A percentile compares a stretch with the other conserved stretches of the same genome.
phyloP scores from a whole-genome alignment of 92 coral and sea anemone species.

The Phenganax marumi region DNA sequence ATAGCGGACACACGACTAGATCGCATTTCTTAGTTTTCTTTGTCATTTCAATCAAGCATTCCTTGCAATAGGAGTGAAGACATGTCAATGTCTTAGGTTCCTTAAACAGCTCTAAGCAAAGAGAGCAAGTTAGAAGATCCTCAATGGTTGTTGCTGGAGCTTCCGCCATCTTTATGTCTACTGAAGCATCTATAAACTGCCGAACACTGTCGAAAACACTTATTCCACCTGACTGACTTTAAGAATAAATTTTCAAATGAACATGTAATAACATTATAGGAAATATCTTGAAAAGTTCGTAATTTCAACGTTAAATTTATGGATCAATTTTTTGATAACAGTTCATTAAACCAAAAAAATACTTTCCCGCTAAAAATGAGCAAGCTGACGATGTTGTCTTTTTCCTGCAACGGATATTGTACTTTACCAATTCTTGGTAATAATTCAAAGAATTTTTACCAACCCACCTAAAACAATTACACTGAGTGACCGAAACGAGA shows the following conservation, averaged over 20 bases:
- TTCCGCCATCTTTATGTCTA: slow-evolving; percentile 9
- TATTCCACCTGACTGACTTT: slow-evolving; percentile 7
- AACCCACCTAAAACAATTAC: too few relatives aligned
- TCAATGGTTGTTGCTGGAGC: slow-evolving; percentile 6
- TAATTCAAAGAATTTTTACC: too few relatives aligned
- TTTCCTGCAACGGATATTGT: too few relatives aligned
- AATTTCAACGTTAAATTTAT: too few relatives aligned
- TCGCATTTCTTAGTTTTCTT: neutral
- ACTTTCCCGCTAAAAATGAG: too few relatives aligned
- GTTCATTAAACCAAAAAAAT: too few relatives aligned
- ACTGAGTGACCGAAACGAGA: too few relatives aligned
- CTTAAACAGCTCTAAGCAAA: slow-evolving; percentile 25
- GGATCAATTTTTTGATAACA: too few relatives aligned
- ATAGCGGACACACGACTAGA: slow-evolving; percentile 24
- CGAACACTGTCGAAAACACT: neutral
- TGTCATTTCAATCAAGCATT: slow-evolving; percentile 20
- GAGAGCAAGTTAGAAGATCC: slow-evolving; percentile 30
- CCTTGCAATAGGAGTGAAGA: slow-evolving; percentile 34
- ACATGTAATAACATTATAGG: too few relatives aligned
- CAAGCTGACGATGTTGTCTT: too few relatives aligned
- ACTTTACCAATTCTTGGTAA: too few relatives aligned
- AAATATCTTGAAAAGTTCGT: too few relatives aligned
- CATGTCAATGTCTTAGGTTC: slow-evolving; percentile 41
- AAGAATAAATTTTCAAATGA: neutral
- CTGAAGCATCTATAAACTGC: neutral